A percentile compares a stretch with the other conserved stretches of the same genome.
Conservation (phyloP, 2,113 vertebrate species). For the Cygnus buccinator region DNA sequence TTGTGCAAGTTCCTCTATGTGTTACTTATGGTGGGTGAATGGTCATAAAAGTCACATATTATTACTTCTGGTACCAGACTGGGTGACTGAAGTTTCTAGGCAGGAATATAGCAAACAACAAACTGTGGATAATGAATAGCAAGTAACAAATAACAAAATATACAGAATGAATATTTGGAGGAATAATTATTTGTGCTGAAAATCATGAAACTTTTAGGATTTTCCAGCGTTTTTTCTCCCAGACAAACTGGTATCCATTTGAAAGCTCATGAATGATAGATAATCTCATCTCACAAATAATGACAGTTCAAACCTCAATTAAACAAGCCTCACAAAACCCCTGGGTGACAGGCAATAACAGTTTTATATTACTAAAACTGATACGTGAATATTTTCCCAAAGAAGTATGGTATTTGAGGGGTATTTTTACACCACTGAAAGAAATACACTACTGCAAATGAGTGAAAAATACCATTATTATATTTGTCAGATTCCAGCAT, state of each 20-base stretch:
- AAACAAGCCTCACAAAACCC: slow-evolving; percentile 43
- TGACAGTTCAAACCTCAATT: slow-evolving; percentile 58
- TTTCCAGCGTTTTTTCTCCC: neutral
- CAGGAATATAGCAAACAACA: neutral
- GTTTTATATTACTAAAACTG: slow-evolving; percentile 27
- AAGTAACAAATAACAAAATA: slow-evolving; percentile 1
- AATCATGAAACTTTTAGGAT: slow-evolving; percentile 37
- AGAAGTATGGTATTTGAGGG: neutral
- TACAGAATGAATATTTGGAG: slow-evolving; percentile 11
- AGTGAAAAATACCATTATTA: slow-evolving; percentile 1
- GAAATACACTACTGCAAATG: neutral
- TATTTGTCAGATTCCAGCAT: neutral
- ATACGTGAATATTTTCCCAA: slow-evolving; percentile 6
- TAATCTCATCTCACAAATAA: slow-evolving; percentile 62
- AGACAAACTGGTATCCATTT: slow-evolving; percentile 21
- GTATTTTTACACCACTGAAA: neutral
- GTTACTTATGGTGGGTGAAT: slow-evolving; percentile 22
- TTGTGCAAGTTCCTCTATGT: neutral
- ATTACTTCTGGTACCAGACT: slow-evolving; percentile 25
- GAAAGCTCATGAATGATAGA: slow-evolving; percentile 64
- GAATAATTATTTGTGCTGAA: slow-evolving; percentile 47
- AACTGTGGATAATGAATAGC: neutral
- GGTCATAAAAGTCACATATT: slow-evolving; percentile 38
- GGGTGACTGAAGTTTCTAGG: slow-evolving; percentile 8
- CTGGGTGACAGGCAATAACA: slow-evolving; percentile 35